Evolutionary conservation across 2,113 vertebrate species (phyloP), one percentile per base, ranked within the genome.

Genomic region (Dolichallabes microphthalmus): DNA sequence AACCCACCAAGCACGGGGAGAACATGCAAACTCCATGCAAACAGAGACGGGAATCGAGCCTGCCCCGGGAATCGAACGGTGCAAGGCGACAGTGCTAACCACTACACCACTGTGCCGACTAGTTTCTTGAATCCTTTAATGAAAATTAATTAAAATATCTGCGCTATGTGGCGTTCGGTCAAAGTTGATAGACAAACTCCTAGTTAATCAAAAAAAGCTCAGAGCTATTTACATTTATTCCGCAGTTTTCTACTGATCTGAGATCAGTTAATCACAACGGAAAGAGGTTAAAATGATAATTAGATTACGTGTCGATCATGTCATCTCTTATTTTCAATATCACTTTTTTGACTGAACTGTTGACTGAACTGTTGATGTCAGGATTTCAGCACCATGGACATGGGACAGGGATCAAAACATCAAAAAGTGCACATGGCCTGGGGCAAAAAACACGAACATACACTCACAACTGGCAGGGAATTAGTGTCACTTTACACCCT

Each of bases 171-270:
- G 88, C 87, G 82, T 79, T 73, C 75, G 61, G 74, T 87, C 89
- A 79, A 89, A 87, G 88, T 84, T 63, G 89, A 90, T 13, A 73
- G 86, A 82, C 71, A 82, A 58, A 80, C 68, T 81, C 87, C 88
- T 66, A 82, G 64, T 89, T 80, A 86, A 88, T 90, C 82, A 25
- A 71, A 86, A 45, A 45, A 8, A 45, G 45, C 45, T 45, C 45
- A 0, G 45, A 8, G 45, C 87, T 89, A 89, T 90, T 89, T 91
- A 87, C 90, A 85, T 90, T 89, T 90, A 87, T 90, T 86, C 80
- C 84, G 78, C 88, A 86, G 88, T 58, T 77, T 12, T 45, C 3
- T 25, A 68, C 74, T 89, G 86, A 88, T 89, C 87, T 89, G 32
- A 63, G 71, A 75, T 60, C 22, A 61, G 53, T n/a, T 30, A 52